These are phyloP conservation scores for Teleopsis dalmanni DNA, from an alignment of 1,140 invertebrate species.

Conservation along the genomic window DNA sequence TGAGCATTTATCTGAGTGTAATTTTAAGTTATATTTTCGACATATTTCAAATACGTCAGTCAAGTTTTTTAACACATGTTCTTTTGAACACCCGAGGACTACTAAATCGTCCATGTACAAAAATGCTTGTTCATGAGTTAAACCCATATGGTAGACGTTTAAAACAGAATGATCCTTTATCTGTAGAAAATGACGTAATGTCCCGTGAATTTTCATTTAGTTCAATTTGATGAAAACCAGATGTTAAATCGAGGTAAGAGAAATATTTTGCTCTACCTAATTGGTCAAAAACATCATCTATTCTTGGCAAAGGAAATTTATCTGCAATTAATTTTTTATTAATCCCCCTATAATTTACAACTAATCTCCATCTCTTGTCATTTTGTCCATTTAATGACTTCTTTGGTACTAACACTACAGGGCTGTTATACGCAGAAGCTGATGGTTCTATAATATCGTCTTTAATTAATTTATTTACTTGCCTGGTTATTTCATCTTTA, in stretches of 20 bases:
- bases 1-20: no score
- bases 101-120: no score
- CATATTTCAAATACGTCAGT: no score
- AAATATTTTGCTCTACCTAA: conserved; percentile 27
- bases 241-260: conserved; percentile 35
- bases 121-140: no score
- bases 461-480: conserved; percentile 10
- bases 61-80: no score
- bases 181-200: conserved; percentile 1
- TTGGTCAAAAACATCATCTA: conserved; percentile 44
- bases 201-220: not conserved
- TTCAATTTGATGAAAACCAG: conserved; percentile 29
- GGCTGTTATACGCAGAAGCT: not conserved
- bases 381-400: no score
- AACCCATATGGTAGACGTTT: conserved; percentile 17
- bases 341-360: not conserved
- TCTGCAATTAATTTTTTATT: not conserved
- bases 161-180: not conserved
- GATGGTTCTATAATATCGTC: conserved; percentile 15
- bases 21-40: no score
- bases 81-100: no score
- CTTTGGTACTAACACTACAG: not conserved
- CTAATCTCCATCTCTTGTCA: not conserved
- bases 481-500: conserved; percentile 10
- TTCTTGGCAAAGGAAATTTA: conserved; percentile 11